Evolutionary conservation across 2,113 vertebrate genomes (phyloP), one percentile per base, ranked within the genome.

Genomic region (Apus apus): DNA sequence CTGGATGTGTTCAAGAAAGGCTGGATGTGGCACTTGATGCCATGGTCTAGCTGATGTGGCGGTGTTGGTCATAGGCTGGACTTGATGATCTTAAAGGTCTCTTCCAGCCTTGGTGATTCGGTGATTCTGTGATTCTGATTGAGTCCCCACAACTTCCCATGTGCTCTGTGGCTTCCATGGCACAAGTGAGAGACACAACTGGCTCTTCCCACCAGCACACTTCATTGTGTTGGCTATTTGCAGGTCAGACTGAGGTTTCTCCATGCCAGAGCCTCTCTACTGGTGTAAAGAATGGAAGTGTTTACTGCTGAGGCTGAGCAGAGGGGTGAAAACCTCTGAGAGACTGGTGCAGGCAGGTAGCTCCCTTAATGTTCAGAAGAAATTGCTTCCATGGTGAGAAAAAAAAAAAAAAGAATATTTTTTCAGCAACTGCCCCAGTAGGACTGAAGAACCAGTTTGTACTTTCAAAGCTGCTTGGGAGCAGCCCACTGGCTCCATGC

Each of bases 151-250:
- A 30, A 14, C 73, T 75, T 27, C 12, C 8, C 4, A 0, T 50
- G 70, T 20, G 36, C 36, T 64, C 11, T 21, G 17, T 45, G 60
- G 20, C 36, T 73, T 80, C 64, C 50, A n/a, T 70, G 30, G 32
- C 27, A 3, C 11, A 54, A 66, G 7, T n/a, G 34, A 48, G 46
- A 48, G 21, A 48, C 19, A 48, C 46, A 62, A 66, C 6, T 36
- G 34, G 5, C 23, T 62, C 22, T 17, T 77, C 26, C 38, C 3
- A 0, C 45, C 50, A 74, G 22, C 51, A 27, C 0, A 0, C n/a
- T 89, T 89, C 0, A 0, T 23, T 73, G 27, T n/a, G 45, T 27
- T 1, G 1, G 17, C 51, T 51, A 18, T 53, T 80, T 26, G 46
- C 1, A 4, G 1, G 6, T 57, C 13, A 32, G 15, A 18, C 1